Evolutionary conservation across 2,113 vertebrate species (phyloP).

Genomic region (Kryptolebias marmoratus): DNA sequence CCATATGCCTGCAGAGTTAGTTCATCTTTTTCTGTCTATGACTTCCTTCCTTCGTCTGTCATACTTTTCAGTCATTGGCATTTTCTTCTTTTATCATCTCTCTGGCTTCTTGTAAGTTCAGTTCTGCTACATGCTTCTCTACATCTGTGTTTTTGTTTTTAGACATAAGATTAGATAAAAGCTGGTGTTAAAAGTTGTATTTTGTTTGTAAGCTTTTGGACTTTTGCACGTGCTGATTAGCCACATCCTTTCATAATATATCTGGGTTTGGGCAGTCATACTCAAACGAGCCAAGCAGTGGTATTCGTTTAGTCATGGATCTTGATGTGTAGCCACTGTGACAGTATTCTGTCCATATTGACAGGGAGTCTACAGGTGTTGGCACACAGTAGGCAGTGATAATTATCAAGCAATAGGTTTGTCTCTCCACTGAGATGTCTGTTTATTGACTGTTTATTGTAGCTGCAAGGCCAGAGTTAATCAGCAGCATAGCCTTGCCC

Average conservation of each 20-base stretch:
- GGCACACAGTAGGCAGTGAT: conserved; percentile 46
- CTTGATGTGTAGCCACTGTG: conserved; percentile 8
- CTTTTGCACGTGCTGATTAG: conserved; percentile 1
- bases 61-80: conserved; percentile 22
- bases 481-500: conserved; percentile 43
- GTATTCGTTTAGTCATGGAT: conserved; percentile 1
- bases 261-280: background rate
- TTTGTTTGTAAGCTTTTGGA: conserved; percentile 20
- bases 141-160: conserved; percentile 9
- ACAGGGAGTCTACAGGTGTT: conserved; percentile 51
- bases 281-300: conserved; percentile 4
- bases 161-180: conserved; percentile 17
- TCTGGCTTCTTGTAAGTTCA: conserved; percentile 16
- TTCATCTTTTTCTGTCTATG: conserved; percentile 44
- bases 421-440: conserved; percentile 61
- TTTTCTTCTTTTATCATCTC: conserved; percentile 33
- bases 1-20: conserved; percentile 40
- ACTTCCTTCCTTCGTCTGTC: conserved; percentile 40
- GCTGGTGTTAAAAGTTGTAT: conserved; percentile 2
- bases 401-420: conserved; percentile 64
- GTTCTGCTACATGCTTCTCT: conserved; percentile 18
- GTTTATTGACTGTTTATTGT: conserved; percentile 74
- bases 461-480: conserved; percentile 61
- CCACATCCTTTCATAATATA: conserved; percentile 4
- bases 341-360: conserved; percentile 45